A percentile compares a stretch with the other conserved stretches of the same genome.
These are phyloP conservation scores for Heptranchias perlo DNA, from an alignment of 2,113 vertebrate genomes.

Conservation along the genomic window DNA sequence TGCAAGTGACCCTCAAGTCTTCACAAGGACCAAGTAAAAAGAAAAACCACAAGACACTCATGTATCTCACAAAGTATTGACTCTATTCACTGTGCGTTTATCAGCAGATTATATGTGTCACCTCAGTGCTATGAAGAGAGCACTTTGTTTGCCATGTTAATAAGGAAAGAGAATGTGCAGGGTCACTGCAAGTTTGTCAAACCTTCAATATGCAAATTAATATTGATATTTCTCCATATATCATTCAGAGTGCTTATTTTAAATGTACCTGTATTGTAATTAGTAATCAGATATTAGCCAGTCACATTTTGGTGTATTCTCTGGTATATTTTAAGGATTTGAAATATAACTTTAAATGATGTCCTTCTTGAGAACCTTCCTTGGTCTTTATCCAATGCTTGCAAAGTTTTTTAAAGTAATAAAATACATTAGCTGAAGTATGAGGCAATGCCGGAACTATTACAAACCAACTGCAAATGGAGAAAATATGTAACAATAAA, in stretches of 20 bases:
- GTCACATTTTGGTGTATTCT: background rate
- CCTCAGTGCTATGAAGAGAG: background rate
- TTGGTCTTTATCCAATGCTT: background rate
- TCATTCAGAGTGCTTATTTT: constrained; percentile 7
- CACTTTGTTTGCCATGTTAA: background rate
- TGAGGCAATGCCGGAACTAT: constrained; percentile 19
- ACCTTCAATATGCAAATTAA: background rate
- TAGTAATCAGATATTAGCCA: constrained; percentile 17
- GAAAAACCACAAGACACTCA: background rate
- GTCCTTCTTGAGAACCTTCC: background rate
- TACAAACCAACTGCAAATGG: constrained; percentile 19
- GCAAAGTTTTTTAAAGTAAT: background rate
- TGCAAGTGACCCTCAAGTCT: background rate
- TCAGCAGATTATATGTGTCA: background rate
- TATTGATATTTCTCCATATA: constrained; percentile 6
- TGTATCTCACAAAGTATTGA: background rate
- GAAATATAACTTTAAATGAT: background rate
- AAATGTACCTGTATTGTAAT: constrained; percentile 13
- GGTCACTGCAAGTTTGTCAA: background rate
- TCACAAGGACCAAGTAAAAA: constrained; percentile 19
- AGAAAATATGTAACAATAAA: constrained; percentile 8
- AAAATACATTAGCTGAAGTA: constrained; percentile 23
- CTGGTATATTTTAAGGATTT: constrained; percentile 7
- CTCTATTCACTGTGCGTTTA: background rate
- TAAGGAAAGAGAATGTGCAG: background rate